Evolutionary conservation across 2,888 invertebrate genomes (phyloP), one percentile per base, ranked within the genome.

Genomic region (Abrostola tripartita): DNA sequence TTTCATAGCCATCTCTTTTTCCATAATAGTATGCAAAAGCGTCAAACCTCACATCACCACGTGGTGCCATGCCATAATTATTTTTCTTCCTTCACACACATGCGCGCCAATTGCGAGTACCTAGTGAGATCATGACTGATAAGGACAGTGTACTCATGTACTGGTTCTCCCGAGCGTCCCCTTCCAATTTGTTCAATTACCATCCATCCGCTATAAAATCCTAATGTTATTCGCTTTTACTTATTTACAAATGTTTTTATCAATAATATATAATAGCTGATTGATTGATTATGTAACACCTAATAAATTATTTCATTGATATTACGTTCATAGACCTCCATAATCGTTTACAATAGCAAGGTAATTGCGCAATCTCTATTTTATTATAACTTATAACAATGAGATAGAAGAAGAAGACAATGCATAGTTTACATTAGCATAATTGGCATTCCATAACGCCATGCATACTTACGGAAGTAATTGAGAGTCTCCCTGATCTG

Each of bases 401-500:
- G 44, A 47, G 24, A 47, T 47, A 6, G 35, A 44, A 55, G 52
- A 59, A 6, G 35, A 44, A 58, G 52, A 59, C 59, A 68, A 68
- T 72, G 59, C 42, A 44, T 38, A 52, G 50, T 40, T 37, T 12
- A 35, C 35, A 50, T 36, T 35, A 36, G 35, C 35, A 36, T 50
- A 50, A 6, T 11, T 36, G 24, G 12, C 36, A 37, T 7, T 35
- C 5, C 12, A 37, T 35, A 53, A 54, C 37, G 10, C 40, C 40
- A 58, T 58, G 49, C 54, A 59, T 94, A 98, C 98, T 98, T 94
- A 99, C 99, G 97, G 95, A 99, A 99, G 95, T 99, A 99, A 95
- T 99, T 98, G 84, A 99, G 97, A 63, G 98, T 98, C 95, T 99
- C 98, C 92, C 98, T 97, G 94, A 98, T 98, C 95, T 98, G 98